Evolutionary conservation across 2,113 vertebrate species (phyloP).

Genomic region (Salvator merianae): DNA sequence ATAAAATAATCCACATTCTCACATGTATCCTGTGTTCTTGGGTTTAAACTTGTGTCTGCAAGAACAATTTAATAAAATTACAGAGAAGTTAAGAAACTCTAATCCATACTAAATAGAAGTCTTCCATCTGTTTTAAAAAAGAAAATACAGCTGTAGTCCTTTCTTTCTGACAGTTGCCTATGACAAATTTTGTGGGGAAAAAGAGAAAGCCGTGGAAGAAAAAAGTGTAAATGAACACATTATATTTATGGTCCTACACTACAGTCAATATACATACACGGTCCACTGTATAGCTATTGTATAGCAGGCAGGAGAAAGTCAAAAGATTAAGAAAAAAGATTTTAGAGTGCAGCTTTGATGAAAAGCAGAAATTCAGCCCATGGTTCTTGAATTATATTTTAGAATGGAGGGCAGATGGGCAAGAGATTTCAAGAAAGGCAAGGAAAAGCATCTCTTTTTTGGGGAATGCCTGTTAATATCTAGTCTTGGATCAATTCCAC

Average conservation of each 20-base stretch:
- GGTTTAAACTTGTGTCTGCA: conserved; percentile 11
- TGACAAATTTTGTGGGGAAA: neutral
- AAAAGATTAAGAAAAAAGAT: neutral
- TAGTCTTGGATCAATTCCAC: neutral
- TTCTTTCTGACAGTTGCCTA: neutral
- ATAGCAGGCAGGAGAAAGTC: neutral
- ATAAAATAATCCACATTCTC: conserved; percentile 13
- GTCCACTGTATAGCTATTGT: no score
- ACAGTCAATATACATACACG: no score
- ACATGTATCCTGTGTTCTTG: neutral
- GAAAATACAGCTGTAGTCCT: neutral
- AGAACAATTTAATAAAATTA: neutral
- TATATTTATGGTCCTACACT: no score
- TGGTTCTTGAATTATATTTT: neutral
- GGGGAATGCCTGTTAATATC: neutral
- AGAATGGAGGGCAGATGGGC: neutral
- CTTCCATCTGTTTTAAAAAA: neutral
- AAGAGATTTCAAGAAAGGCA: neutral
- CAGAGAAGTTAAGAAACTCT: neutral
- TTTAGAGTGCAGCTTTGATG: neutral
- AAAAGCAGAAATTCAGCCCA: neutral
- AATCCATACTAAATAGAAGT: neutral
- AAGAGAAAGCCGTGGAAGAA: neutral
- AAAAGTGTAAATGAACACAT: neutral
- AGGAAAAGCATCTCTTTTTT: neutral